Base-by-base conservation (phyloP, 2,888 invertebrate genomes). In the Rhabditoides inermis region DNA sequence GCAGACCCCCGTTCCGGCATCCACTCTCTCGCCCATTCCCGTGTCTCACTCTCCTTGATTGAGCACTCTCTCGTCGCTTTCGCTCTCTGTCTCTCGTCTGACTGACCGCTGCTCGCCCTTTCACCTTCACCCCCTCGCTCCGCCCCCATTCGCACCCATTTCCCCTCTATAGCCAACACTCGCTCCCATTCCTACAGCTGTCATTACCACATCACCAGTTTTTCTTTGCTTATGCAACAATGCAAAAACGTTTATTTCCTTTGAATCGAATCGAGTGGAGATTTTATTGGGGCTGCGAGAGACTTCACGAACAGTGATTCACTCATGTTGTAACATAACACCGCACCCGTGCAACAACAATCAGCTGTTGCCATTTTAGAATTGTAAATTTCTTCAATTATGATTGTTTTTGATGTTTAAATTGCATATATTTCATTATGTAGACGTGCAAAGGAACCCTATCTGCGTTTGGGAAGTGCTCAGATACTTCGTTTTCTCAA, bases 401-500 rank as follows among this genome's bases (percentile, higher is more conserved):
- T 44, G 28, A 7, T 44, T n/a, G n/a, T n/a, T n/a, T n/a, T n/a
- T n/a, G n/a, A n/a, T n/a, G n/a, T n/a, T n/a, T n/a, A n/a, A n/a
- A n/a, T n/a, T n/a, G n/a, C n/a, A n/a, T n/a, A n/a, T n/a, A n/a
- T n/a, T n/a, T n/a, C n/a, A n/a, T n/a, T n/a, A n/a, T n/a, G n/a
- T n/a, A n/a, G n/a, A n/a, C n/a, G n/a, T n/a, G n/a, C n/a, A n/a
- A n/a, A n/a, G n/a, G n/a, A n/a, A n/a, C n/a, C n/a, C n/a, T n/a
- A n/a, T n/a, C n/a, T n/a, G n/a, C n/a, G n/a, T n/a, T n/a, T n/a
- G n/a, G n/a, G n/a, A n/a, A n/a, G n/a, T n/a, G n/a, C 7, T 44
- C 5, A 15, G 26, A 44, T 44, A 26, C 44, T 44, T 44, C 28
- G 25, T 44, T 27, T 27, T 57, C 53, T 52, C 40, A 18, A 51